Conservation (phyloP, 2,888 invertebrate genomes). For the Tetranychus truncatus region DNA sequence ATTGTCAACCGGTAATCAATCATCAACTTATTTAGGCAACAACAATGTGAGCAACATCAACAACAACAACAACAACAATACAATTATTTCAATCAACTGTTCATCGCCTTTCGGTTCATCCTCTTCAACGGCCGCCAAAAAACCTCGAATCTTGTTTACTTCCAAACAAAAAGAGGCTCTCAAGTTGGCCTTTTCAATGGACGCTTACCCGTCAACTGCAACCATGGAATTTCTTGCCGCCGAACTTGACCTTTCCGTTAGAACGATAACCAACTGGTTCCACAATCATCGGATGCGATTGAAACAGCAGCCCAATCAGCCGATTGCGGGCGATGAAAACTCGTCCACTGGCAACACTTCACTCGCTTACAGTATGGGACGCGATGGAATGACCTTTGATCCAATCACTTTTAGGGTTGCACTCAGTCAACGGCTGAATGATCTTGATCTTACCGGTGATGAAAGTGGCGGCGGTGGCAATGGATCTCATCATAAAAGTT, state of each 20-base stretch:
- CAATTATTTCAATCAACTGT: not conserved
- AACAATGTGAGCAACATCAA: not conserved
- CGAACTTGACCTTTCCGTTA: slow-evolving; percentile 70
- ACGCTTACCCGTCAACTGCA: slow-evolving; percentile 89
- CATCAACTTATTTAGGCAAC: not conserved
- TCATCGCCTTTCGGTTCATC: not conserved
- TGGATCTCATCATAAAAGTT: slow-evolving; percentile 17
- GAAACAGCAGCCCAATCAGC: slow-evolving; percentile 43
- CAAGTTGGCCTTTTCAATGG: slow-evolving; percentile 75
- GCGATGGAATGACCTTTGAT: slow-evolving; percentile 44
- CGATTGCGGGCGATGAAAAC: slow-evolving; percentile 22
- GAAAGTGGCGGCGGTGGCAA: not conserved
- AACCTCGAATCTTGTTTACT: slow-evolving; percentile 85
- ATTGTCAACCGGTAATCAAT: not conserved
- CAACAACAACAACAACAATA: slow-evolving; percentile 3
- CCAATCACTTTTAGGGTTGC: slow-evolving; percentile 74
- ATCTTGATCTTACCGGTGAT: slow-evolving; percentile 42
- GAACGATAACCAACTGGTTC: slow-evolving; percentile 99
- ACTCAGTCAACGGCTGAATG: slow-evolving; percentile 67
- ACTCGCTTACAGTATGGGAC: slow-evolving; percentile 22
- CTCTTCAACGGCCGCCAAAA: slow-evolving; percentile 39
- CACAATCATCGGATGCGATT: slow-evolving; percentile 97
- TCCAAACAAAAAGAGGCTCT: slow-evolving; percentile 96
- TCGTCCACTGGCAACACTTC: slow-evolving; percentile 10
- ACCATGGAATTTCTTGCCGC: slow-evolving; percentile 77